Percentiles rank a stretch among this genome's conserved stretches.
These are phyloP conservation scores for Spheniscus mendiculus DNA, from an alignment of 2,113 vertebrate species.

Conservation along the genomic window DNA sequence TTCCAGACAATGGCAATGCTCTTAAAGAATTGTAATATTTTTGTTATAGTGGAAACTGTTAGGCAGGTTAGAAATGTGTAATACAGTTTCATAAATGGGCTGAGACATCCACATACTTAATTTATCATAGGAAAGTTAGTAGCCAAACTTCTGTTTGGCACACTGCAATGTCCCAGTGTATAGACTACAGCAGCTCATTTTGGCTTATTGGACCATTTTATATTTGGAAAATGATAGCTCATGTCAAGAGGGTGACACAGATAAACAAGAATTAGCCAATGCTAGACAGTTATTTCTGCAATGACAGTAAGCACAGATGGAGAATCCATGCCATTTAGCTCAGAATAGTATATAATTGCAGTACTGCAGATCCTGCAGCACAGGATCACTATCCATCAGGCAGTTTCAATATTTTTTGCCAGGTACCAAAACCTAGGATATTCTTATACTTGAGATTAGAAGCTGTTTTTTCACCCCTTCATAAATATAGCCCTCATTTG, in stretches of 20 bases:
- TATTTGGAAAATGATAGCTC: not conserved
- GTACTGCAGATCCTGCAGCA: not conserved
- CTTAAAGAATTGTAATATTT: not conserved
- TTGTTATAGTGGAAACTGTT: not conserved
- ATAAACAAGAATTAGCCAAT: not conserved
- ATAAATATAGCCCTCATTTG: slow-evolving; percentile 82
- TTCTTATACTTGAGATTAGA: slow-evolving; percentile 68
- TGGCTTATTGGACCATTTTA: not conserved
- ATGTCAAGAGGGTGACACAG: not conserved
- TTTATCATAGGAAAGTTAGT: not conserved
- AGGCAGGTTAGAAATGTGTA: not conserved
- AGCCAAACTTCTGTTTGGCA: not conserved
- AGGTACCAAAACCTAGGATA: not conserved
- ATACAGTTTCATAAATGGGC: not conserved
- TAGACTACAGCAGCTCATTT: not conserved
- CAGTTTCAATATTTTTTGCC: not conserved
- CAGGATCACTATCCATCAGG: not conserved
- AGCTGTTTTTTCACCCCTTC: slow-evolving; percentile 70
- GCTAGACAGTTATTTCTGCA: not conserved
- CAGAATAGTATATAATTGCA: not conserved
- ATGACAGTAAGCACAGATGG: not conserved
- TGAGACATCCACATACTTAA: not conserved
- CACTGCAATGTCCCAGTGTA: fast-evolving
- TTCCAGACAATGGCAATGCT: not conserved
- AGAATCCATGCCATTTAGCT: not conserved